phyloP scores from a whole-genome alignment of 2,113 vertebrate genomes.

The Myotis yumanensis region DNA sequence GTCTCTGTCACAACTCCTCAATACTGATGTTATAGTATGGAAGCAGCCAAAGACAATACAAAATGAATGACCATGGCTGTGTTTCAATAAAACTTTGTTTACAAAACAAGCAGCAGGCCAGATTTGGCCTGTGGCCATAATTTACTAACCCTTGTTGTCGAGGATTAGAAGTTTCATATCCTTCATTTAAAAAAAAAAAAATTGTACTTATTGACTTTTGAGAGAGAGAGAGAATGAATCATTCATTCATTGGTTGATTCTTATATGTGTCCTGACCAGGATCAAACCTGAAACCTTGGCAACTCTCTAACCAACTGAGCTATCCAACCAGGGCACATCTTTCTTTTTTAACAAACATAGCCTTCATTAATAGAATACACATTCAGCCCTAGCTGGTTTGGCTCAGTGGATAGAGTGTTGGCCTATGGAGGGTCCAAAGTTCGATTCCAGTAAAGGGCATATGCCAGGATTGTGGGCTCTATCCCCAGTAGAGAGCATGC shows the following conservation, averaged over 20 bases:
- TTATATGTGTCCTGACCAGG: too few species aligned
- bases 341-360: background rate
- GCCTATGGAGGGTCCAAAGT: too few species aligned
- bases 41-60: slow-evolving; percentile 9
- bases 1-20: slow-evolving; percentile 18
- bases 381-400: too few species aligned
- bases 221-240: background rate
- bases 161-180: background rate
- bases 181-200: background rate
- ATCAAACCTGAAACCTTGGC: background rate
- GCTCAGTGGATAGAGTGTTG: too few species aligned
- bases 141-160: background rate
- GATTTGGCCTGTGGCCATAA: background rate
- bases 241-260: background rate
- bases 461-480: too few species aligned
- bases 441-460: too few species aligned
- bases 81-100: slow-evolving; percentile 43
- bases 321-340: background rate
- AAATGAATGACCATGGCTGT: background rate
- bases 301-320: background rate
- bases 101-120: background rate
- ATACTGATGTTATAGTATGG: background rate
- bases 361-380: background rate
- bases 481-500: too few species aligned
- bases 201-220: background rate